A percentile compares a stretch with the other conserved stretches of the same genome.
Conservation (phyloP, 2,797 vertebrate species). For the Helicolenus hilgendorfi region DNA sequence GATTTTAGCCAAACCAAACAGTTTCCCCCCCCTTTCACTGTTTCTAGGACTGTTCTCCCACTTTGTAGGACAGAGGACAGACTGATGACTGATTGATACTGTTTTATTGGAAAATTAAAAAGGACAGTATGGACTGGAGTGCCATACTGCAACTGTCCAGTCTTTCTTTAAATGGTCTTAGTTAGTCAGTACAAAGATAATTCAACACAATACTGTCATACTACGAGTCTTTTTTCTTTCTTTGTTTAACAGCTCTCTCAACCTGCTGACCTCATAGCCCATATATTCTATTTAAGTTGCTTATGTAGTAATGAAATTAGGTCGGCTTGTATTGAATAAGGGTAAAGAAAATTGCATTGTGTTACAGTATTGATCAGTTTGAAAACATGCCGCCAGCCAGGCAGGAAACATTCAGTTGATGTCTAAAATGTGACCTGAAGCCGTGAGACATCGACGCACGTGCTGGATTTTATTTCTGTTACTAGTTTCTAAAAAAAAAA, state of each 20-base stretch:
- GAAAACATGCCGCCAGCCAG: conserved; percentile 29
- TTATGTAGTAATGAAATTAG: conserved; percentile 68
- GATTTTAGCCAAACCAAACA: neutral
- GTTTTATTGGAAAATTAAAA: neutral
- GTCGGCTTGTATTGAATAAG: conserved; percentile 65
- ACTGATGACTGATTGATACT: neutral
- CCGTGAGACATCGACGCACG: neutral
- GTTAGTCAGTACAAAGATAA: neutral
- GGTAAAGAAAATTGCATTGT: conserved; percentile 55
- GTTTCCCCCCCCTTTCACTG: neutral
- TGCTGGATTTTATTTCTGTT: neutral
- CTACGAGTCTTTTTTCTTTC: neutral
- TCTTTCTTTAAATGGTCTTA: too few species aligned
- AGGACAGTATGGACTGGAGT: neutral
- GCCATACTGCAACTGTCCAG: too few species aligned
- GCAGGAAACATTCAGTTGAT: neutral
- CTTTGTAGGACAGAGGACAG: neutral
- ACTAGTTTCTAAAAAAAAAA: neutral
- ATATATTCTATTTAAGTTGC: conserved; percentile 11
- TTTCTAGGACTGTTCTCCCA: neutral
- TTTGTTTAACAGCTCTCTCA: conserved; percentile 34
- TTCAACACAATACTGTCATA: neutral
- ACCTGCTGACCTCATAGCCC: conserved; percentile 26
- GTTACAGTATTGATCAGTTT: conserved; percentile 42
- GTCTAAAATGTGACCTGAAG: conserved; percentile 6